Conservation (phyloP, 2,113 vertebrate genomes). For the Nycticorax nycticorax region DNA sequence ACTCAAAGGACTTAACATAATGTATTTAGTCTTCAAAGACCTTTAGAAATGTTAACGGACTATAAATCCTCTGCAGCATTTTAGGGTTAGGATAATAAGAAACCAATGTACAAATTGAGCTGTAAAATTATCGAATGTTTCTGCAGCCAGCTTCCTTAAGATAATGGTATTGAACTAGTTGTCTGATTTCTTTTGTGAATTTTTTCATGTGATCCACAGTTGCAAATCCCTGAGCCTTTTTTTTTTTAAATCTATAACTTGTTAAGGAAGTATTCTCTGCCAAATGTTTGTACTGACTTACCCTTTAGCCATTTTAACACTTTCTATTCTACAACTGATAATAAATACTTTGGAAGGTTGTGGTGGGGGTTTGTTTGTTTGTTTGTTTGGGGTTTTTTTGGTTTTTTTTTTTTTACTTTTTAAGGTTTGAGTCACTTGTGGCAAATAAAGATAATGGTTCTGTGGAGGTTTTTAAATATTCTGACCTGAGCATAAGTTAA, state of each 20-base stretch:
- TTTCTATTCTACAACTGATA: neutral
- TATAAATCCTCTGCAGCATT: neutral
- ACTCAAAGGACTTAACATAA: no score
- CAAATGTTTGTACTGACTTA: neutral
- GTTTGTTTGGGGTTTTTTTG: neutral
- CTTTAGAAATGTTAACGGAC: neutral
- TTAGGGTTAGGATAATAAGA: neutral
- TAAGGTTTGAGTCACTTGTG: neutral
- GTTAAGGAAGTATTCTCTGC: neutral
- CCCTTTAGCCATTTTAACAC: neutral
- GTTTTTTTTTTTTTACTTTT: neutral
- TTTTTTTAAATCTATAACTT: neutral
- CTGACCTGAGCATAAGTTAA: neutral
- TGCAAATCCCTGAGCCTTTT: neutral
- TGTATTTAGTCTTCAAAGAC: neutral
- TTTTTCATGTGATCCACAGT: neutral
- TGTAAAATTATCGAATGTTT: neutral
- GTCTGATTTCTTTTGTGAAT: neutral
- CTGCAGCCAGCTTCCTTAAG: neutral
- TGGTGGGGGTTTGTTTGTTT: no score
- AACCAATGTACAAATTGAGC: neutral
- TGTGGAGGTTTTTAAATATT: neutral
- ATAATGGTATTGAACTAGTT: neutral
- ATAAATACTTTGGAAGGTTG: neutral
- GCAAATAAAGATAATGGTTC: neutral